Evolutionary conservation across 2,888 invertebrate species (phyloP).

Genomic region (Aphrophora alni): DNA sequence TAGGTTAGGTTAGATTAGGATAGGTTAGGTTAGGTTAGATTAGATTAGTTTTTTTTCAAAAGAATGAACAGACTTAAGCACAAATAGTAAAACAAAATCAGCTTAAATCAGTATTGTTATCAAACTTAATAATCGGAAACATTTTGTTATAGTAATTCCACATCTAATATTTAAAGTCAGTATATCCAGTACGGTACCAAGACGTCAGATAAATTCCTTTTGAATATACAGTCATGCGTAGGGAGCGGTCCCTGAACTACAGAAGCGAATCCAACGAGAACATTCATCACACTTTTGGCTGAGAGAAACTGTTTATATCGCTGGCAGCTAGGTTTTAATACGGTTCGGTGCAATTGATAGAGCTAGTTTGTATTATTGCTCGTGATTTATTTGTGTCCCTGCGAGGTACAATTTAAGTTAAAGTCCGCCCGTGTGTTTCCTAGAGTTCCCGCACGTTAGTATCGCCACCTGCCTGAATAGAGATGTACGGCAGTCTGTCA

Average conservation of each 20-base stretch:
- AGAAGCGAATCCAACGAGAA: neutral
- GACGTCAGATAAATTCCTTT: too few species aligned
- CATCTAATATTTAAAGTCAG: too few species aligned
- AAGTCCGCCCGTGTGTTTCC: neutral
- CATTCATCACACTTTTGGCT: neutral
- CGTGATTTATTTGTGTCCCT: neutral
- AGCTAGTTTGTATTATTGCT: neutral
- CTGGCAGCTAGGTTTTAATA: neutral
- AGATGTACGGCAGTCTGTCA: neutral
- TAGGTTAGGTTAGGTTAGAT: too few species aligned
- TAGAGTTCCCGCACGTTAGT: neutral
- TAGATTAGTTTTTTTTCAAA: too few species aligned
- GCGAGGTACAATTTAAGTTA: neutral
- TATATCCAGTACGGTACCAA: too few species aligned
- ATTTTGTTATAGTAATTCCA: too few species aligned
- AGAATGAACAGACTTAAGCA: too few species aligned
- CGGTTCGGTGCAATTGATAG: neutral
- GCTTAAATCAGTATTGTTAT: too few species aligned
- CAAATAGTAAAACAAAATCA: too few species aligned
- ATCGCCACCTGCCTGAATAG: neutral
- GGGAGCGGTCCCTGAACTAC: neutral
- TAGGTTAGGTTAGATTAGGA: too few species aligned
- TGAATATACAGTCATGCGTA: neutral
- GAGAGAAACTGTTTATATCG: neutral
- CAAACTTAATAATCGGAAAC: too few species aligned